Evolutionary conservation across 2,888 invertebrate genomes (phyloP).

Genomic region (Conchocele bisecta): DNA sequence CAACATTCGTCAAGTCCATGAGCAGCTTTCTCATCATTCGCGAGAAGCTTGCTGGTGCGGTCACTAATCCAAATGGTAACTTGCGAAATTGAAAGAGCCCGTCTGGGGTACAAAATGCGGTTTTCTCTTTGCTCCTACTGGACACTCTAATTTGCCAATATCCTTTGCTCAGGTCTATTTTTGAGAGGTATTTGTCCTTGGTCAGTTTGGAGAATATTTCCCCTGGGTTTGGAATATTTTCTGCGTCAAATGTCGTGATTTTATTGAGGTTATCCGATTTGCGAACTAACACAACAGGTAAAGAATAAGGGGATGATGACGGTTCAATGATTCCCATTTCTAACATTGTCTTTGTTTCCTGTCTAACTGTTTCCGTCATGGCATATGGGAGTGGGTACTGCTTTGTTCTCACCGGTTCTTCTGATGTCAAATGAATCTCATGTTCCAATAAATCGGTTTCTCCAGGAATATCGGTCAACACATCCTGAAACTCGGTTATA

Average conservation of each 20-base stretch:
- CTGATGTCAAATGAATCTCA: neutral
- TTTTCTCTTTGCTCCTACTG: constrained; percentile 1
- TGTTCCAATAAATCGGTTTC: neutral
- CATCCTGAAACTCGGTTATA: constrained; percentile 7
- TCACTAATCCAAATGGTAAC: constrained; percentile 33
- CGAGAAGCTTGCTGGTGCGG: constrained; percentile 3
- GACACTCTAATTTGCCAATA: constrained; percentile 42
- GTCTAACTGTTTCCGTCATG: neutral
- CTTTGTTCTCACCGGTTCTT: neutral
- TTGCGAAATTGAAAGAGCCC: constrained; percentile 2
- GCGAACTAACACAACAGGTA: constrained; percentile 36
- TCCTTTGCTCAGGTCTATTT: constrained; percentile 38
- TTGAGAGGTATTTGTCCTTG: constrained; percentile 27
- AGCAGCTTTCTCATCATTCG: constrained; percentile 24
- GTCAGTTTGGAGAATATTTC: constrained; percentile 27
- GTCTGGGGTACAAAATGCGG: constrained; percentile 26
- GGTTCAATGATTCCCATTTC: constrained; percentile 20
- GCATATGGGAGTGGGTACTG: constrained; percentile 18
- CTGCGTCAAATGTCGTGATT: constrained; percentile 41
- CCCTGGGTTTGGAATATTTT: constrained; percentile 36
- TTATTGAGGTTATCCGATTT: constrained; percentile 47
- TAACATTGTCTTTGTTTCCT: constrained; percentile 16
- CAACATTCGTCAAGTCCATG: too few relatives aligned
- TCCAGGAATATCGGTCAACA: constrained; percentile 22
- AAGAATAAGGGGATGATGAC: constrained; percentile 27